Conservation (phyloP, 2,797 vertebrate genomes). For the Delichon dasypus region DNA sequence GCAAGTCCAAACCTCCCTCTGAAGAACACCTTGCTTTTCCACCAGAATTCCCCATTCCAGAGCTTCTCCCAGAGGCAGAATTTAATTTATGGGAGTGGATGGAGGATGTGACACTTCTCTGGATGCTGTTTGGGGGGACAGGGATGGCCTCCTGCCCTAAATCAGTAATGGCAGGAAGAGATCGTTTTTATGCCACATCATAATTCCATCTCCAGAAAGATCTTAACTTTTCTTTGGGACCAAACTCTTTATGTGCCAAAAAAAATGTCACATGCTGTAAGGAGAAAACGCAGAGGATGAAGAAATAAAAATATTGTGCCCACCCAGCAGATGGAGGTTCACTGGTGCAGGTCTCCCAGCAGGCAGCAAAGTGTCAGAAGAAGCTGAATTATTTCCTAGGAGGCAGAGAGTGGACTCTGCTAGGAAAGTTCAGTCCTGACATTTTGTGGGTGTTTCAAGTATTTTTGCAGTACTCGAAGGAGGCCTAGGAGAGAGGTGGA, state of each 20-base stretch:
- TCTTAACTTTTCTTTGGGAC: neutral
- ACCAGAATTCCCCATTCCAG: neutral
- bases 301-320: rapidly evolving
- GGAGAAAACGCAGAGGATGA: neutral
- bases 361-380: neutral
- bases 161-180: neutral
- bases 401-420: neutral
- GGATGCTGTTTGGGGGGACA: neutral
- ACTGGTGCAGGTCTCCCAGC: neutral
- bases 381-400: neutral
- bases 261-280: neutral
- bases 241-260: neutral
- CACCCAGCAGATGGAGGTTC: neutral
- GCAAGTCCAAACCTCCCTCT: neutral
- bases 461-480: neutral
- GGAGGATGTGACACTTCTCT: neutral
- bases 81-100: neutral
- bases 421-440: neutral
- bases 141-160: neutral
- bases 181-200: rapidly evolving
- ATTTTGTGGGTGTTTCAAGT: rapidly evolving
- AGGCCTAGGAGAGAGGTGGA: neutral
- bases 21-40: neutral
- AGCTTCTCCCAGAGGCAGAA: neutral
- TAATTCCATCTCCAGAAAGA: neutral